Percentiles rank a stretch among this genome's conserved stretches.
Evolutionary conservation across 1,140 invertebrate genomes (phyloP).

Genomic region (Pomacea maculata): DNA sequence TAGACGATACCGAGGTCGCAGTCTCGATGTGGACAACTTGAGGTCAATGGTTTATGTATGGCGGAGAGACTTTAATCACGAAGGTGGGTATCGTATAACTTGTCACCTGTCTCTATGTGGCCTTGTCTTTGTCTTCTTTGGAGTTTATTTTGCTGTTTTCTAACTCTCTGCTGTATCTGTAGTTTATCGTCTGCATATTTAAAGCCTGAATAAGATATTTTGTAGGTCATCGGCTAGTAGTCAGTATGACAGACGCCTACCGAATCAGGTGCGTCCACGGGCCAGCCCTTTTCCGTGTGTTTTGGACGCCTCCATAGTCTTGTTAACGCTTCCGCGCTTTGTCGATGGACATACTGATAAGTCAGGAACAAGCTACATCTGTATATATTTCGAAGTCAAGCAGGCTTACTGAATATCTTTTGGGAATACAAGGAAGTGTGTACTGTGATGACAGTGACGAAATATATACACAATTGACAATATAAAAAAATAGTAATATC

Average conservation of each 20-base stretch:
- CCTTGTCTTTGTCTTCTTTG: background rate
- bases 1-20: slow-evolving; percentile 6
- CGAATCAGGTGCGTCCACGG: slow-evolving; percentile 4
- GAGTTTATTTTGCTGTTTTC: background rate
- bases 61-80: slow-evolving; percentile 14
- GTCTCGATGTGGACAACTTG: slow-evolving; percentile 4
- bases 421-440: too few relatives aligned
- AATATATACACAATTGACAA: too few relatives aligned
- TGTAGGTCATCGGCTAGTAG: background rate
- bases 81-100: slow-evolving; percentile 13
- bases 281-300: slow-evolving; percentile 15
- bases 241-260: background rate
- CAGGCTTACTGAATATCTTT: too few relatives aligned
- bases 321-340: background rate
- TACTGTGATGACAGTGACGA: too few relatives aligned
- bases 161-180: background rate
- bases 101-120: slow-evolving; percentile 7
- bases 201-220: background rate
- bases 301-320: slow-evolving; percentile 18
- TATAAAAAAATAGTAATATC: too few relatives aligned
- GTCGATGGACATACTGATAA: background rate
- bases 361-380: background rate
- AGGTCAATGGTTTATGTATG: slow-evolving; percentile 13
- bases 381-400: too few relatives aligned
- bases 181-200: background rate